phyloP scores from a whole-genome alignment of 2,113 vertebrate species.

The Mus spicilegus region DNA sequence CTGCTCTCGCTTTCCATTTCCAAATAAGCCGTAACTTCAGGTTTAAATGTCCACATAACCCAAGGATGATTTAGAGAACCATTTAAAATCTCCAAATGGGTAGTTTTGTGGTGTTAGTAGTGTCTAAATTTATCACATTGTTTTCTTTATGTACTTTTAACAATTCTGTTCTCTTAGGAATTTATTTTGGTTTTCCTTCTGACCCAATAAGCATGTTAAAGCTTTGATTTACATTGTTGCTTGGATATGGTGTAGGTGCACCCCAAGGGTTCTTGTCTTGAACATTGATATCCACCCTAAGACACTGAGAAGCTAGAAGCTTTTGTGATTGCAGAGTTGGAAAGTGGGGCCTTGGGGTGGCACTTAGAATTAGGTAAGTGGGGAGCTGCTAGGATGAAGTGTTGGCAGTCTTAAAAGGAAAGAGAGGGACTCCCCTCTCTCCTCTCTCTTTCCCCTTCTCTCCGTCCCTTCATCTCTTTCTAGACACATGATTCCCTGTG shows the following conservation, averaged over 20 bases:
- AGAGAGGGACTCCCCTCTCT: neutral
- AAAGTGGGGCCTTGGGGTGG: neutral
- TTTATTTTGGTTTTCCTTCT: conserved; percentile 40
- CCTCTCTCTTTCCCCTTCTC: neutral
- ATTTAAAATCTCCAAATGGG: conserved; percentile 8
- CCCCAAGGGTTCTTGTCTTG: too few species aligned
- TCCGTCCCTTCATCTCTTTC: neutral
- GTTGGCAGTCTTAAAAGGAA: neutral
- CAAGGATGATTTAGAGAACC: conserved; percentile 22
- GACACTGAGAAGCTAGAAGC: neutral
- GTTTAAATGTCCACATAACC: conserved; percentile 42
- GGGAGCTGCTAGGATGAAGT: neutral
- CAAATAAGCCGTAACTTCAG: conserved; percentile 27
- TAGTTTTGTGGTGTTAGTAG: conserved; percentile 23
- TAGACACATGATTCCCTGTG: neutral
- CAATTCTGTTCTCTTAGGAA: neutral
- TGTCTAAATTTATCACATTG: neutral
- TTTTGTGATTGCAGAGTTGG: neutral
- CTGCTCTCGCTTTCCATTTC: neutral
- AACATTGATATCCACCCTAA: neutral
- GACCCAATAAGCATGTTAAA: neutral
- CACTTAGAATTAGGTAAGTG: neutral
- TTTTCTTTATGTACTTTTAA: neutral
- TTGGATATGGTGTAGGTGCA: neutral
- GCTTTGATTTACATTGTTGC: neutral